These are phyloP conservation scores for Marisa cornuarietis DNA, from an alignment of 1,140 invertebrate species.

Conservation along the genomic window DNA sequence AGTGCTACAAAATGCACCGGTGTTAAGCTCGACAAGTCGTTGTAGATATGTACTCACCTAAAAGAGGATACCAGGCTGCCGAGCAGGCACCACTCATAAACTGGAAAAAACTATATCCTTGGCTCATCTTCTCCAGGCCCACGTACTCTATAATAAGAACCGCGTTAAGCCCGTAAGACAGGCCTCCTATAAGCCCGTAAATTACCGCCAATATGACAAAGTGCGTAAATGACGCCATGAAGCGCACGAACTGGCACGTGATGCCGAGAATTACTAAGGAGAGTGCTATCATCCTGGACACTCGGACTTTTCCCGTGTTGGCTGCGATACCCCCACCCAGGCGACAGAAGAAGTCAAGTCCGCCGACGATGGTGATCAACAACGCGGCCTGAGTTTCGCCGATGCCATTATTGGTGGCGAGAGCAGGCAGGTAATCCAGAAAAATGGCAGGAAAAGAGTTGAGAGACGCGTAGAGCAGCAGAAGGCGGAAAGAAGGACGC, in stretches of 20 bases:
- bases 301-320: not conserved
- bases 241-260: conserved; percentile 15
- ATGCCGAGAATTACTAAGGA: conserved; percentile 7
- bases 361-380: conserved; percentile 16
- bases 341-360: conserved; percentile 2
- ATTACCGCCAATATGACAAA: conserved; percentile 10
- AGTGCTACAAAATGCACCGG: no score
- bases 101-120: conserved; percentile 2
- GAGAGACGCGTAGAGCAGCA: not conserved
- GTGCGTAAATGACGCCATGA: conserved; percentile 13
- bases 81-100: not conserved
- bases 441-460: conserved; percentile 6
- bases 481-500: conserved; percentile 2
- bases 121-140: conserved; percentile 10
- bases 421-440: conserved; percentile 22
- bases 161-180: not conserved
- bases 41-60: not conserved
- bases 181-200: not conserved
- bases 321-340: not conserved
- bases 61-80: not conserved
- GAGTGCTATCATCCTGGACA: conserved; percentile 7
- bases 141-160: conserved; percentile 11
- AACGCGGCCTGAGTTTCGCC: not conserved
- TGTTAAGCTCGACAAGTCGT: no score
- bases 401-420: conserved; percentile 1